Evolutionary conservation across 2,888 invertebrate genomes (phyloP), one percentile per base, ranked within the genome.

Genomic region (Lordiphosa andalusiaca): DNA sequence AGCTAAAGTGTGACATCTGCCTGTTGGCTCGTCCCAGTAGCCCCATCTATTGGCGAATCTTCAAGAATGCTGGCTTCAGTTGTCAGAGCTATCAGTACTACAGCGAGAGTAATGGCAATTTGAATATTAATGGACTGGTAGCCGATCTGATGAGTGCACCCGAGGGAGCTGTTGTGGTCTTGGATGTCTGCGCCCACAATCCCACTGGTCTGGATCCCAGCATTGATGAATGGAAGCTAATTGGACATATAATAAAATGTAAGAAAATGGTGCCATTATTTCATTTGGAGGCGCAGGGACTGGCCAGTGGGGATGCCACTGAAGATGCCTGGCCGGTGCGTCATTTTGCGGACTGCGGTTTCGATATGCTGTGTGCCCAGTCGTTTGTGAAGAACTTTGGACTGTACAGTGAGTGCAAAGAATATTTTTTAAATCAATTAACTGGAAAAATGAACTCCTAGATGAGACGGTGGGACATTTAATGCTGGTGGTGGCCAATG

Each of bases 311-410:
- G 0, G 49, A 72, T 44, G 12, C 38, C 6, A 9, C 7, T 1
- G 47, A 57, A 37, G 64, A 73, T 38, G 44, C 61, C 10, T 73
- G 72, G 75, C 53, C 69, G 1, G 55, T 74, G 6, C 69, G 71
- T 6, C 69, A 59, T 35, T 73, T 73, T 64, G 57, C 56, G 4
- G 71, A 69, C 6, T 58, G 41, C 5, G 69, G 67, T 21, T 61
- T 67, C 16, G 67, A 67, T 58, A 40, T 73, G 30, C 12, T 74
- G 4, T 62, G 61, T 36, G 71, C 63, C 0, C 75, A 71, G 47
- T 71, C 73, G 4, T 74, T 74, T 47, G 61, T 64, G 9, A 69
- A 71, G 33, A 74, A 71, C 51, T 75, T 73, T 35, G 57, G 58
- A 2, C 53, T 75, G 0, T 69, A 56, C 40, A 62, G 74, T 74